Percentiles rank a stretch among this genome's conserved stretches.
Evolutionary conservation across 2,113 vertebrate species (phyloP).

Genomic region (Phalacrocorax aristotelis): DNA sequence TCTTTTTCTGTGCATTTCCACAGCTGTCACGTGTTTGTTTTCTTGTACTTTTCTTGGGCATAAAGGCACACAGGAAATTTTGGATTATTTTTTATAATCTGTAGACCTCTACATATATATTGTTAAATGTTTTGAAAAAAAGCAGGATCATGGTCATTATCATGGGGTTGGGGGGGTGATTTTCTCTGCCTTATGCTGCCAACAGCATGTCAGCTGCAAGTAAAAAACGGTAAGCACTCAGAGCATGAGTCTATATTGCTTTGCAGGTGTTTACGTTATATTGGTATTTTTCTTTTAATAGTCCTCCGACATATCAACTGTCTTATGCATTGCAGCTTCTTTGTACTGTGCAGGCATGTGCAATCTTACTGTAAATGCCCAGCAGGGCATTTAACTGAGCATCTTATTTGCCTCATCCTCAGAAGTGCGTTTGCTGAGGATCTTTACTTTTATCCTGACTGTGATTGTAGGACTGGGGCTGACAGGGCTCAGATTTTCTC

Average conservation of each 20-base stretch:
- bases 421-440: background rate
- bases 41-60: background rate
- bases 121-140: background rate
- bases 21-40: background rate
- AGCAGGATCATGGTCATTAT: background rate
- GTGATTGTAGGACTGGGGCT: background rate
- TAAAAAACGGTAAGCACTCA: background rate
- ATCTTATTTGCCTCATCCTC: background rate
- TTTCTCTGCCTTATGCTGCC: background rate
- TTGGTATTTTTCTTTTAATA: background rate
- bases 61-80: background rate
- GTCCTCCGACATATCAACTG: background rate
- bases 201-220: background rate
- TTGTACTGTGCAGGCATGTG: fast-evolving
- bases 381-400: background rate
- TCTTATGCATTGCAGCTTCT: background rate
- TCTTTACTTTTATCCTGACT: background rate
- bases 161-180: background rate
- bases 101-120: background rate
- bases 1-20: background rate
- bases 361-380: background rate
- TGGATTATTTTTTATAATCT: background rate
- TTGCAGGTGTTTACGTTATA: background rate
- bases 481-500: background rate
- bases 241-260: background rate